A percentile compares a stretch with the other conserved stretches of the same genome.
Evolutionary conservation across 2,888 invertebrate species (phyloP).

Genomic region (Diaphora mendica): DNA sequence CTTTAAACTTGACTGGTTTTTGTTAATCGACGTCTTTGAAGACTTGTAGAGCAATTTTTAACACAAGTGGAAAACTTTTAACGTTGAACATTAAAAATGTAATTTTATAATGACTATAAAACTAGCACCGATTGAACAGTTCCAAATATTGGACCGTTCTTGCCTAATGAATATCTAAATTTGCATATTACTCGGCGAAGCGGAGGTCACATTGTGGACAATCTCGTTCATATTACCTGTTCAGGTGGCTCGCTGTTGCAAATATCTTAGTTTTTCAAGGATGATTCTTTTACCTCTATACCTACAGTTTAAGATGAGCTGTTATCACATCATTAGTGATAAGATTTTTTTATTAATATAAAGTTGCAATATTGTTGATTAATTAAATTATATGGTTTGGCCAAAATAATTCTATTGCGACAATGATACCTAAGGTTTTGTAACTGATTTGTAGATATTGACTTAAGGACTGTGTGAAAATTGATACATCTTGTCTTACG

Average conservation of each 20-base stretch:
- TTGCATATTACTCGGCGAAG: conserved; percentile 75
- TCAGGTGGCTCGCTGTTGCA: conserved; percentile 66
- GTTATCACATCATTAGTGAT: conserved; percentile 21
- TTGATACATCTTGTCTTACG: not conserved
- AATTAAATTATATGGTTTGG: not conserved
- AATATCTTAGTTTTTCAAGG: conserved; percentile 72
- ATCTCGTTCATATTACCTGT: conserved; percentile 67
- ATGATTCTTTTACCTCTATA: conserved; percentile 55
- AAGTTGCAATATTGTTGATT: not conserved
- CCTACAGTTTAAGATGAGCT: conserved; percentile 43
- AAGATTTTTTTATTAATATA: not conserved
- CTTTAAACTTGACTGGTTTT: not conserved
- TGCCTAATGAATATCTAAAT: conserved; percentile 72
- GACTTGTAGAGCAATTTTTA: not conserved
- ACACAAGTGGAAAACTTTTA: conserved; percentile 20
- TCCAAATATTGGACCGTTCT: conserved; percentile 56
- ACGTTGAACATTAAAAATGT: conserved; percentile 19
- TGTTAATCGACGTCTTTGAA: not conserved
- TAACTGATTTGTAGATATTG: not conserved
- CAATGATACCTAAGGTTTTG: not conserved
- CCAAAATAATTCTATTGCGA: not conserved
- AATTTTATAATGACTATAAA: conserved; percentile 33
- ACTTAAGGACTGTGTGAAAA: not conserved
- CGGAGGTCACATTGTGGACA: conserved; percentile 76
- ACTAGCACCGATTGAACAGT: conserved; percentile 49